These are phyloP conservation scores for Scortum barcoo DNA, from an alignment of 2,113 vertebrate genomes.

Conservation along the genomic window DNA sequence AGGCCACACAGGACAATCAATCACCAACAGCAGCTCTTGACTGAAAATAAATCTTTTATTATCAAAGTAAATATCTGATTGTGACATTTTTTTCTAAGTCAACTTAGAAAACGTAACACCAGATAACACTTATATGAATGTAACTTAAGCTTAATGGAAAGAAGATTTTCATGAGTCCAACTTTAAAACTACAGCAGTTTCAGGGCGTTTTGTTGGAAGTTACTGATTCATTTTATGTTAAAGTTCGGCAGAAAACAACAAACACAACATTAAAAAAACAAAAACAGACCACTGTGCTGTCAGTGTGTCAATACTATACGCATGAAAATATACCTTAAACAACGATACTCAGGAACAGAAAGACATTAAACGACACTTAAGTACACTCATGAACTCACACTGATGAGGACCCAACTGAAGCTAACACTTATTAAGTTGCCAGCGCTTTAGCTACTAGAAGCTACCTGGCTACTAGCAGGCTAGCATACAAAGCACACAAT, in stretches of 20 bases:
- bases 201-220: background rate
- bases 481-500: background rate
- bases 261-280: background rate
- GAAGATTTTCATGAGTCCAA: background rate
- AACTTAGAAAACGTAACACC: background rate
- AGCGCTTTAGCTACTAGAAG: background rate
- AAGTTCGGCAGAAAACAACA: background rate
- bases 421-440: background rate
- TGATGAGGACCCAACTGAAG: background rate
- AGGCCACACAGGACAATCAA: too few species aligned
- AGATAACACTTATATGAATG: background rate
- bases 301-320: background rate
- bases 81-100: background rate
- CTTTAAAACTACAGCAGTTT: constrained; percentile 10
- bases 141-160: background rate
- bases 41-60: constrained; percentile 46
- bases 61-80: background rate
- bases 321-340: constrained; percentile 32
- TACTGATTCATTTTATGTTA: background rate
- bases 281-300: background rate
- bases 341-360: background rate
- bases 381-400: background rate
- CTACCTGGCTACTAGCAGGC: background rate
- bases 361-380: background rate
- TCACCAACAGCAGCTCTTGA: fast-evolving